Conservation (phyloP, 2,888 invertebrate genomes). For the Tryphoninae sp. region DNA sequence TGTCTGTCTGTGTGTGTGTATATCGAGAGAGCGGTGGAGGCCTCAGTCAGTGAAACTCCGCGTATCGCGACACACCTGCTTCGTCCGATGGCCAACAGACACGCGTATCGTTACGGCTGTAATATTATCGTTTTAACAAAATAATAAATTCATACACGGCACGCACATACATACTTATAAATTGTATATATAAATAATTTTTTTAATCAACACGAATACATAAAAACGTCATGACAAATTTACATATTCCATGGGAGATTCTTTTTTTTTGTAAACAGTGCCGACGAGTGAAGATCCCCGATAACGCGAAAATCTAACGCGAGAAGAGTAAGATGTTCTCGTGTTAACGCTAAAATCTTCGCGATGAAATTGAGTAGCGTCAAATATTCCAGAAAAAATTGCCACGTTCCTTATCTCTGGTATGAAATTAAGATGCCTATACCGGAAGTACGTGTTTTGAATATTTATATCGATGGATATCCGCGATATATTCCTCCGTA, state of each 20-base stretch:
- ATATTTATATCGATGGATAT: constrained; percentile 1
- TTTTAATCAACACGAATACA: background rate
- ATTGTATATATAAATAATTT: background rate
- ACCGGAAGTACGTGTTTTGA: constrained; percentile 45
- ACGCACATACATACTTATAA: background rate
- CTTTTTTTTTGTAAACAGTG: background rate
- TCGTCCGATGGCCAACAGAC: constrained; percentile 32
- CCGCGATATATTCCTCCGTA: background rate
- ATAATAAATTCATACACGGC: background rate
- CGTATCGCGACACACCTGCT: constrained; percentile 65
- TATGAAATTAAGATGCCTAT: background rate
- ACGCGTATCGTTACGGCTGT: background rate
- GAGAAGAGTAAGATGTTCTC: background rate
- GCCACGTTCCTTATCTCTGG: background rate
- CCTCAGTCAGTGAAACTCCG: constrained; percentile 69
- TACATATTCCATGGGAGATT: background rate
- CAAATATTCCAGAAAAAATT: background rate
- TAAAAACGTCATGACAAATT: background rate
- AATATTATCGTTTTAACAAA: constrained; percentile 1
- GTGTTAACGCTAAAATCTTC: background rate
- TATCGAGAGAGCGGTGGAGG: constrained; percentile 11
- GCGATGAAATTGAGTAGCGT: background rate
- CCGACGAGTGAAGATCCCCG: background rate
- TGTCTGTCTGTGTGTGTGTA: constrained; percentile 20
- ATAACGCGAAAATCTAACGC: background rate